phyloP scores from a whole-genome alignment of 2,797 vertebrate species.

The Anolis apletophallus region DNA sequence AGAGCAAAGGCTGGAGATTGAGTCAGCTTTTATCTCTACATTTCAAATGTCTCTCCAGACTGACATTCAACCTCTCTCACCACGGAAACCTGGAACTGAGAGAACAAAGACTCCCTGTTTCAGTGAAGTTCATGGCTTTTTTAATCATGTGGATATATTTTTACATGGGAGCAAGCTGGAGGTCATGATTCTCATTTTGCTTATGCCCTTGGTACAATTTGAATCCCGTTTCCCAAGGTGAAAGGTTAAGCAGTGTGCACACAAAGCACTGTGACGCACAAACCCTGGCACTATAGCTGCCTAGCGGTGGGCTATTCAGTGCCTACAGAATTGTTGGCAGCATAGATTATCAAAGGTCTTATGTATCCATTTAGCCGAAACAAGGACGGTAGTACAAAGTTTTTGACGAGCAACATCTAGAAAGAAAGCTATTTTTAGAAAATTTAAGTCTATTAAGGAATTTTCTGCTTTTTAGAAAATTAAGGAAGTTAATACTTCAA shows the following conservation, averaged over 20 bases:
- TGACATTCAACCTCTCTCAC: constrained; percentile 19
- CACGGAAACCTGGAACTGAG: background rate
- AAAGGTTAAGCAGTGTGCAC: background rate
- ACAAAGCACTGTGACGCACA: background rate
- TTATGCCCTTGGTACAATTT: constrained; percentile 6
- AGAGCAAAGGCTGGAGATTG: constrained; percentile 3
- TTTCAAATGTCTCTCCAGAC: constrained; percentile 26
- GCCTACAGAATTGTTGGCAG: background rate
- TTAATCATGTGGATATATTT: constrained; percentile 30
- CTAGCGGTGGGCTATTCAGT: background rate
- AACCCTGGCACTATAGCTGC: background rate
- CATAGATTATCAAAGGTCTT: background rate
- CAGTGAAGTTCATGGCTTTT: constrained; percentile 27
- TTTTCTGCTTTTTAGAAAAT: background rate
- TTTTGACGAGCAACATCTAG: background rate
- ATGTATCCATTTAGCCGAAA: background rate
- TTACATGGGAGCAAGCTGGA: constrained; percentile 25
- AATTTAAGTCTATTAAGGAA: background rate
- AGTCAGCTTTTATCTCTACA: constrained; percentile 30
- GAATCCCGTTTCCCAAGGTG: constrained; percentile 30
- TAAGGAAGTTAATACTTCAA: background rate
- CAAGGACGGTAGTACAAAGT: no score
- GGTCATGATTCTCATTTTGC: constrained; percentile 26
- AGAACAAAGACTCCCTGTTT: constrained; percentile 36
- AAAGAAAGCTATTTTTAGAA: background rate